Base-by-base conservation (phyloP, 2,113 vertebrate genomes). In the Menura novaehollandiae region DNA sequence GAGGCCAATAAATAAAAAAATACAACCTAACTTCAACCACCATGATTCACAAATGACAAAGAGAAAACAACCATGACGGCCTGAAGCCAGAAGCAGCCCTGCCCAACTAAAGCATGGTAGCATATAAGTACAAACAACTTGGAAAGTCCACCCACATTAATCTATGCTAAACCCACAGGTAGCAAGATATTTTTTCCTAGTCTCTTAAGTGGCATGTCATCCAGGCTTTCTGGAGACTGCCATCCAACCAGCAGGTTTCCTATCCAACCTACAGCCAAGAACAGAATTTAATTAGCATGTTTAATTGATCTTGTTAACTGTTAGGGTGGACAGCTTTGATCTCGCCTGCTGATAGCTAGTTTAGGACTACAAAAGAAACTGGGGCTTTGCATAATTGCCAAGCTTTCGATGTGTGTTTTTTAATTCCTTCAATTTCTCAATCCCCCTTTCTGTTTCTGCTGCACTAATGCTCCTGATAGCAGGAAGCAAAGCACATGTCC, bases 241-340 rank as follows among this genome's bases (percentile, higher is more conserved):
- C 86, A 93, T 88, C 86, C 63, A 85, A 76, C 63, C 89, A 88
- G 60, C 72, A 96, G 44, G 47, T 58, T 85, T 85, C 89, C 86
- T 92, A 93, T 72, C 85, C 56, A 75, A 63, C 92, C 81, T 96
- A 94, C 63, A 87, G 69, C 88, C 28, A 41, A 80, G 78, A 92
- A 95, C 92, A 95, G 94, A 69, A 82, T 96, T 68, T 96, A 89
- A 96, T 95, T 97, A 96, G 46, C 87, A 91, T 47, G 66, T 93
- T 97, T 90, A 93, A 95, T 89, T 95, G 82, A 91, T 96, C 92
- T 95, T 78, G 95, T 97, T 94, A 95, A 76, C 78, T 95, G 59
- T 85, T 88, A 95, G 85, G 77, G 67, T 79, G 88, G 67, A 84
- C 91, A 89, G 84, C 87, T 98, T 95, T 96, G 90, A 94, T 96